Evolutionary conservation across 2,113 vertebrate species (phyloP).

Genomic region (Apus apus): DNA sequence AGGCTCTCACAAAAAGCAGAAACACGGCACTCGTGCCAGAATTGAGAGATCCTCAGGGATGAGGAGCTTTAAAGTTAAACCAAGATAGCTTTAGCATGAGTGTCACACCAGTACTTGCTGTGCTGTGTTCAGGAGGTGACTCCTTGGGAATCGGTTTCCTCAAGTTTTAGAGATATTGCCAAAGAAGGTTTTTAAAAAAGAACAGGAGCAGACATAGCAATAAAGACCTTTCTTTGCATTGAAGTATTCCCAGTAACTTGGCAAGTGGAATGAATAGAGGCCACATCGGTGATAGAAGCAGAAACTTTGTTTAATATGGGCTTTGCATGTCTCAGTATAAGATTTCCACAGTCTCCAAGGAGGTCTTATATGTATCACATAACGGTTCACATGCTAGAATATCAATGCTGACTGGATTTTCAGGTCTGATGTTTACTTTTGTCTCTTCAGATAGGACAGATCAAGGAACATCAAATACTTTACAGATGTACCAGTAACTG

Average conservation of each 20-base stretch:
- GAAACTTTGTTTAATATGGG: neutral
- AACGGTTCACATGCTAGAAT: neutral
- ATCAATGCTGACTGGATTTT: neutral
- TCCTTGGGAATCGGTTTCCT: neutral
- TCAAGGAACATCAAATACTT: slow-evolving; percentile 49
- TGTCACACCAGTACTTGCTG: neutral
- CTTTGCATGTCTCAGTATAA: neutral
- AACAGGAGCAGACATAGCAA: neutral
- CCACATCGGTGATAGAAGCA: neutral
- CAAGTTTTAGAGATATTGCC: neutral
- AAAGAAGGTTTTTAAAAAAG: neutral
- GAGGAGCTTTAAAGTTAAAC: slow-evolving; percentile 29
- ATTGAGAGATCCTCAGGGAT: slow-evolving; percentile 14
- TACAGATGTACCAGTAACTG: slow-evolving; percentile 39
- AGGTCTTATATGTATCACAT: neutral
- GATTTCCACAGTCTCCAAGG: neutral
- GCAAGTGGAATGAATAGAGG: neutral
- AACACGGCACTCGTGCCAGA: neutral
- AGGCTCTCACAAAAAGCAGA: neutral
- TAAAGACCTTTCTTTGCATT: neutral
- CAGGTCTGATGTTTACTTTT: neutral
- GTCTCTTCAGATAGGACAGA: slow-evolving; percentile 36
- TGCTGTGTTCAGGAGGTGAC: neutral
- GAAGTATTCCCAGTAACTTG: neutral
- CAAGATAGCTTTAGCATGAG: slow-evolving; percentile 11